phyloP scores from a whole-genome alignment of 2,888 invertebrate species.

The Ischnura elegans region DNA sequence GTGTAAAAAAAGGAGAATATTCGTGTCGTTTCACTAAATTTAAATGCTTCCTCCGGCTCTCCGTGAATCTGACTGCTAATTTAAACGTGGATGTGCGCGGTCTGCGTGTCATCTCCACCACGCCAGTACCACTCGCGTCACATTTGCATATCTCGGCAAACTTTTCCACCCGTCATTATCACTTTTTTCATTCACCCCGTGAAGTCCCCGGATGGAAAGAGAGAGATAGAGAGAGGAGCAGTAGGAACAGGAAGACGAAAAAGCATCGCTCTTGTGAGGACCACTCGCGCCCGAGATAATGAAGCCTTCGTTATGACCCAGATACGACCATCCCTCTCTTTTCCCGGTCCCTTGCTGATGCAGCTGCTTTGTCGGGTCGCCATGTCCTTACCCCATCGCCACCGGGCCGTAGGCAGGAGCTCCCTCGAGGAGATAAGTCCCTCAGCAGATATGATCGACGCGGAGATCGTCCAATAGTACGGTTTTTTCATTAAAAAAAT shows the following conservation, averaged over 20 bases:
- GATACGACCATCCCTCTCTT: not conserved
- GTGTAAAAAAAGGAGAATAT: too few relatives aligned
- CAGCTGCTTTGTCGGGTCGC: not conserved
- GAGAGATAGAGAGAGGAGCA: not conserved
- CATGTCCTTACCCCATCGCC: not conserved
- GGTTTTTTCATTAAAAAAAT: too few relatives aligned
- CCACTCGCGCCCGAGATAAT: not conserved
- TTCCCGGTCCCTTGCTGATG: not conserved
- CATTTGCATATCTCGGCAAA: not conserved
- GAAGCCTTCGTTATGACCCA: slow-evolving; percentile 24
- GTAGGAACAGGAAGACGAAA: not conserved
- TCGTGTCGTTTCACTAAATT: too few relatives aligned
- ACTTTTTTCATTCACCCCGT: too few relatives aligned
- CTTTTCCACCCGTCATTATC: not conserved
- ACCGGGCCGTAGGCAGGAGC: not conserved
- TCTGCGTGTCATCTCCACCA: not conserved
- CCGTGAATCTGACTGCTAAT: not conserved
- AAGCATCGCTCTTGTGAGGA: not conserved
- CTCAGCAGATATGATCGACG: not conserved
- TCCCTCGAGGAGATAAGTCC: slow-evolving; percentile 1
- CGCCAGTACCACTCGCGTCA: not conserved
- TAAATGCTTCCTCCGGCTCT: not conserved
- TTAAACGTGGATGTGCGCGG: not conserved
- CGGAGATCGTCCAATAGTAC: too few relatives aligned
- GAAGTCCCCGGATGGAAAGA: too few relatives aligned